phyloP scores from a whole-genome alignment of 2,797 vertebrate species.

The Pipistrellus nathusii region DNA sequence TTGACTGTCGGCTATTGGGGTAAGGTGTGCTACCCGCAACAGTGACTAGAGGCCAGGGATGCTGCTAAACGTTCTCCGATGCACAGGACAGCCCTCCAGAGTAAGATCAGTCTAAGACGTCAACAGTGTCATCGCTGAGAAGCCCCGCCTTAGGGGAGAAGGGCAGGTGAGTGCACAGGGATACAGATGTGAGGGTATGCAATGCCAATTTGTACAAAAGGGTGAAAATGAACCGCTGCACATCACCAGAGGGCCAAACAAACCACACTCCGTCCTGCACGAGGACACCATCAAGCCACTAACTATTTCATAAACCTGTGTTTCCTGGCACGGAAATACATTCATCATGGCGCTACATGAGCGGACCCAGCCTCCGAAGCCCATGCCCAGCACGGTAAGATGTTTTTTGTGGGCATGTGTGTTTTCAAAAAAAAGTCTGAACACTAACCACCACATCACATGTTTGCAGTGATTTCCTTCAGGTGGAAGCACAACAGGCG shows the following conservation, averaged over 20 bases:
- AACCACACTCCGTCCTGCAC: not conserved
- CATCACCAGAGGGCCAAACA: not conserved
- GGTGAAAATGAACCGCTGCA: not conserved
- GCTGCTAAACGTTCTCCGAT: accelerated
- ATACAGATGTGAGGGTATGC: no score
- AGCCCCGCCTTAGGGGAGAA: not conserved
- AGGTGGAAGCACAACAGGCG: not conserved
- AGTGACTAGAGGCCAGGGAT: not conserved
- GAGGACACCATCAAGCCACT: not conserved
- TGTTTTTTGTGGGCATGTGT: no score
- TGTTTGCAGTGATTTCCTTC: not conserved
- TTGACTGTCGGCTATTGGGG: not conserved
- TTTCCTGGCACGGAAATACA: not conserved
- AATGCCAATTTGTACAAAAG: not conserved
- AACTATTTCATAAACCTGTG: not conserved
- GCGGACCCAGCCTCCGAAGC: not conserved
- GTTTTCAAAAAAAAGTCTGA: not conserved
- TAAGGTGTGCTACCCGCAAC: no score
- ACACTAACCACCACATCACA: not conserved
- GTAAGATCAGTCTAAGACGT: not conserved
- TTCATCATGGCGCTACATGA: not conserved
- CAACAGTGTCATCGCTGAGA: not conserved
- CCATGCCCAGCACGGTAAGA: accelerated
- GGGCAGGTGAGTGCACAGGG: not conserved
- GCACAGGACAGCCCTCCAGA: not conserved